Percentiles rank a stretch among this genome's conserved stretches.
These are phyloP conservation scores for Solea solea DNA, from an alignment of 2,113 vertebrate species.

Conservation along the genomic window DNA sequence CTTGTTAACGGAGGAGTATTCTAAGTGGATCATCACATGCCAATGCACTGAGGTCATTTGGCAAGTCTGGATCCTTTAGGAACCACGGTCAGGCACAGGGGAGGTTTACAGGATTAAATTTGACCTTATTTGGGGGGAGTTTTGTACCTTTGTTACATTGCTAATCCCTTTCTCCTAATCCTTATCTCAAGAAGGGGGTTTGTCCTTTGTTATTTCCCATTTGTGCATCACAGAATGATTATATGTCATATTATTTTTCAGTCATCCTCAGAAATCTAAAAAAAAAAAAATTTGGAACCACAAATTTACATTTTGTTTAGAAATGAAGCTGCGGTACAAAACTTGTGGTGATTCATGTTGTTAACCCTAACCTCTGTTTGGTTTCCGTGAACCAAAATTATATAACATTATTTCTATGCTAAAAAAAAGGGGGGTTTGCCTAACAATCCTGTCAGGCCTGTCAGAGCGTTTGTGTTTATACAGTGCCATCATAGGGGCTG, in stretches of 20 bases:
- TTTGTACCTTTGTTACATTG: conserved; percentile 25
- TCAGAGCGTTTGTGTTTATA: too few species aligned
- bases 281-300: too few species aligned
- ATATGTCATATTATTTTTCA: not conserved
- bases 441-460: too few species aligned
- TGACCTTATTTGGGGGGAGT: conserved; percentile 40
- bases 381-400: too few species aligned
- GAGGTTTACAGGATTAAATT: conserved; percentile 62
- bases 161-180: not conserved
- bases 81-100: conserved; percentile 16
- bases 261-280: not conserved
- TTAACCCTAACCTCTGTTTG: too few species aligned
- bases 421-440: too few species aligned
- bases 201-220: not conserved
- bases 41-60: conserved; percentile 73
- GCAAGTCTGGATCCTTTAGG: conserved; percentile 66
- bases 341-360: too few species aligned
- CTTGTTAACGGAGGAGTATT: conserved; percentile 61
- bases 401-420: too few species aligned
- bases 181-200: not conserved
- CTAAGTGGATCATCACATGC: conserved; percentile 79
- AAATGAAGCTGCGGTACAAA: too few species aligned
- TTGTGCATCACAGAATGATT: too few species aligned
- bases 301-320: too few species aligned
- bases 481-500: too few species aligned